phyloP scores from a whole-genome alignment of 2,797 vertebrate species.

The Pampus argenteus region DNA sequence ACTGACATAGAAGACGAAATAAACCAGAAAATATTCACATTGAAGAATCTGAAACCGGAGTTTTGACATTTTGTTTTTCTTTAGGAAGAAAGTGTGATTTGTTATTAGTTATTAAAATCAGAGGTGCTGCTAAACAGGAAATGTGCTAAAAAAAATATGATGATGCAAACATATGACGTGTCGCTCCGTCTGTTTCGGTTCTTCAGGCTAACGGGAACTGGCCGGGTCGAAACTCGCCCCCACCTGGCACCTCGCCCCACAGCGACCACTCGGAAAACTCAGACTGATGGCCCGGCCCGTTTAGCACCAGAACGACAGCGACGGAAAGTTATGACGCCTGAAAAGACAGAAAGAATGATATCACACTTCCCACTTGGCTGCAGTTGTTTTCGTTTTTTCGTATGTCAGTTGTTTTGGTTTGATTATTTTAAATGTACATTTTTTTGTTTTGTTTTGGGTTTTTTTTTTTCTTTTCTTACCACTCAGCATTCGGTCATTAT shows the following conservation, averaged over 20 bases:
- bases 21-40: no score
- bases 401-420: slow-evolving; percentile 66
- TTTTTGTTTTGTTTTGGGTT: slow-evolving; percentile 15
- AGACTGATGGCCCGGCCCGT: slow-evolving; percentile 83
- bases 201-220: slow-evolving; percentile 90
- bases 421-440: slow-evolving; percentile 60
- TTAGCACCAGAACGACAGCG: slow-evolving; percentile 53
- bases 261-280: slow-evolving; percentile 93
- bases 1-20: no score
- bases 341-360: slow-evolving; percentile 80
- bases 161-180: no score
- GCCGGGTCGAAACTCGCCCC: slow-evolving; percentile 89
- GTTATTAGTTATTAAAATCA: no score
- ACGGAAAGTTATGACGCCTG: slow-evolving; percentile 59
- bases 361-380: slow-evolving; percentile 78
- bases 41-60: no score
- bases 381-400: slow-evolving; percentile 71
- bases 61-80: no score
- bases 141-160: no score
- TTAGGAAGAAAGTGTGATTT: no score
- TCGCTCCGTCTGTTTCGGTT: no score
- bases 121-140: no score
- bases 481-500: slow-evolving; percentile 60
- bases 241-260: slow-evolving; percentile 88
- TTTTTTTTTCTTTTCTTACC: slow-evolving; percentile 51